Base-by-base conservation (phyloP, 2,888 invertebrate species). In the Nomada hirtipes region DNA sequence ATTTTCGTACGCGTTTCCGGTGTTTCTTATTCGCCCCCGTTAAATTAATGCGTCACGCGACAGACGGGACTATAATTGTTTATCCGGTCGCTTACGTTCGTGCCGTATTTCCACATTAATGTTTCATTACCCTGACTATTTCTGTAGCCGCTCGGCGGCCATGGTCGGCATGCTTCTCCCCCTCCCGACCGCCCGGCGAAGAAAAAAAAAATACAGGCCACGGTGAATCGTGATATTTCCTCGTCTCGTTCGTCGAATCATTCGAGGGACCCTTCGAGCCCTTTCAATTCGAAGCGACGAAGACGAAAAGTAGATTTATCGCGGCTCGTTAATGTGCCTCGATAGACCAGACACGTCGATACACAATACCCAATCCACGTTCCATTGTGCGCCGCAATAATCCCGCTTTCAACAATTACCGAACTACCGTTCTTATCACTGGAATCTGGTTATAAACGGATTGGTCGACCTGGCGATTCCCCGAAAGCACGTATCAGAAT, bases 41-140 rank as follows among this genome's bases (percentile, higher is more conserved):
- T 52, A 42, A n/a, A 26, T 13, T 18, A 71, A 76, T 59, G 50
- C 26, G 47, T 18, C 44, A 11, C 47, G 53, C 74, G 59, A 52
- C n/a, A 50, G 26, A 13, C 15, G 57, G 57, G 10, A 44, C 77
- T 78, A 68, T 78, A 68, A 78, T 78, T 75, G 63, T 76, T 79
- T 64, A 75, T 76, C 60, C 53, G 61, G 55, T 61, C 55, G 55
- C 60, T 23, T 47, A 61, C 67, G 67, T 68, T 57, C 78, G 55
- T 75, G 67, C 55, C 57, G 68, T 42, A 59, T 57, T 63, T 68
- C 55, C 78, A 42, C 68, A 26, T 78, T 75, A 78, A 68, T 68
- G 75, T 75, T 75, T 75, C 68, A 69, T 69, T 76, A 69, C 26
- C 50, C 57, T 20, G 69, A 50, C 76, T 76, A 79, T 79, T 79